These are phyloP conservation scores for Peromyscus aztecus DNA, from an alignment of 2,797 vertebrate species.

Conservation along the genomic window DNA sequence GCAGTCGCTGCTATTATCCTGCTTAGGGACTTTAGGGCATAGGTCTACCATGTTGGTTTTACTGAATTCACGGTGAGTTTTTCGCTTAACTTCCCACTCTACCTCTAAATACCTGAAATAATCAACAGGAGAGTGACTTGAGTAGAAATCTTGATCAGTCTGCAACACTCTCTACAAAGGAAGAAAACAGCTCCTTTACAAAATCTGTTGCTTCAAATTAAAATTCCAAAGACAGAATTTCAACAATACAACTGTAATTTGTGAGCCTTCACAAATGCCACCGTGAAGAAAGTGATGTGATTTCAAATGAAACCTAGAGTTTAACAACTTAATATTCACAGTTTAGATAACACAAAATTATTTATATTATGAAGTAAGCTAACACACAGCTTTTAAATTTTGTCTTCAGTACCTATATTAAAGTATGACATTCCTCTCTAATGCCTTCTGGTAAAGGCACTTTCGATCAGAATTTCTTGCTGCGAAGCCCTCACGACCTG, in stretches of 20 bases:
- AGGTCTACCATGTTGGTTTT: conserved; percentile 92
- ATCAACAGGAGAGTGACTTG: conserved; percentile 55
- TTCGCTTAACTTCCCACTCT: conserved; percentile 95
- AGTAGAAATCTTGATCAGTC: conserved; percentile 29
- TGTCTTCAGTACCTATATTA: background rate
- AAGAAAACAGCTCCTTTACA: conserved; percentile 26
- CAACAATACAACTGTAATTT: conserved; percentile 19
- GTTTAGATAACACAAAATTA: conserved; percentile 19
- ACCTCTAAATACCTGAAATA: conserved; percentile 94
- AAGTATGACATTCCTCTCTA: conserved; percentile 50
- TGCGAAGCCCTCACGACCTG: background rate
- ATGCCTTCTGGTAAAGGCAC: too few relatives aligned
- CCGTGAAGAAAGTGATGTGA: conserved; percentile 45
- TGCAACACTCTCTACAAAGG: conserved; percentile 60
- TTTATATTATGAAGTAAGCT: conserved; percentile 50
- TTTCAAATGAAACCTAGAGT: conserved; percentile 53
- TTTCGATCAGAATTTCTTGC: background rate
- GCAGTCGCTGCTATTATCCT: conserved; percentile 98
- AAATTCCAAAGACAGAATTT: conserved; percentile 66
- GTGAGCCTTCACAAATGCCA: background rate
- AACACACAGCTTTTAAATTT: conserved; percentile 36
- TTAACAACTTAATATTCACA: conserved; percentile 47
- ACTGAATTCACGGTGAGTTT: conserved; percentile 91
- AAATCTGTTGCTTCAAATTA: conserved; percentile 34
- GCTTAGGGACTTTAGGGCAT: conserved; percentile 95